phyloP scores from a whole-genome alignment of 2,113 vertebrate species.

The Himantopus leucocephalus region DNA sequence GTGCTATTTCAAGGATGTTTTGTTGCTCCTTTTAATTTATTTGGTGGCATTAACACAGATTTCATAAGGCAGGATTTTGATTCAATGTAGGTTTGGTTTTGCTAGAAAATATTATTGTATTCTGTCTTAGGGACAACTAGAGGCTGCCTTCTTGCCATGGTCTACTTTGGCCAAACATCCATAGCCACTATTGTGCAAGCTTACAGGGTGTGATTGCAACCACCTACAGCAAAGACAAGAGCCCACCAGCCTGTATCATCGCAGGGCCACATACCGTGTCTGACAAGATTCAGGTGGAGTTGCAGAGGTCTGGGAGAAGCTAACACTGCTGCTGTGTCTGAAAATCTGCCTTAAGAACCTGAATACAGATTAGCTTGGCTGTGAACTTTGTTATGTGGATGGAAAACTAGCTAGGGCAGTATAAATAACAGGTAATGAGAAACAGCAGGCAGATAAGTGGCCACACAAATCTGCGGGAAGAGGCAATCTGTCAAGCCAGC shows the following conservation, averaged over 20 bases:
- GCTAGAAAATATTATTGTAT: not conserved
- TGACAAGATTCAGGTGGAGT: not conserved
- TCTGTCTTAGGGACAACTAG: not conserved
- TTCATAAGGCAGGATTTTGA: not conserved
- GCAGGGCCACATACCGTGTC: accelerated
- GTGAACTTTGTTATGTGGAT: not conserved
- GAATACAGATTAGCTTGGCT: slow-evolving; percentile 24
- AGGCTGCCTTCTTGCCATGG: not conserved
- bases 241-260: not conserved
- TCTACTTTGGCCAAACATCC: not conserved
- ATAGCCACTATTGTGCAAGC: not conserved
- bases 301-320: not conserved
- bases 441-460: slow-evolving; percentile 30
- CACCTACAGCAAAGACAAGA: not conserved
- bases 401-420: not conserved
- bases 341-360: slow-evolving; percentile 8
- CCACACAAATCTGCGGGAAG: not conserved
- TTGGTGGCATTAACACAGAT: not conserved
- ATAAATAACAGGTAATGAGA: slow-evolving; percentile 39
- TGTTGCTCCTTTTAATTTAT: not conserved
- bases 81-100: not conserved
- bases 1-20: not conserved
- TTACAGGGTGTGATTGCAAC: not conserved
- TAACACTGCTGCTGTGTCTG: not conserved
- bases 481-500: not conserved